Conservation (phyloP, 2,113 vertebrate genomes). For the Vombatus ursinus region DNA sequence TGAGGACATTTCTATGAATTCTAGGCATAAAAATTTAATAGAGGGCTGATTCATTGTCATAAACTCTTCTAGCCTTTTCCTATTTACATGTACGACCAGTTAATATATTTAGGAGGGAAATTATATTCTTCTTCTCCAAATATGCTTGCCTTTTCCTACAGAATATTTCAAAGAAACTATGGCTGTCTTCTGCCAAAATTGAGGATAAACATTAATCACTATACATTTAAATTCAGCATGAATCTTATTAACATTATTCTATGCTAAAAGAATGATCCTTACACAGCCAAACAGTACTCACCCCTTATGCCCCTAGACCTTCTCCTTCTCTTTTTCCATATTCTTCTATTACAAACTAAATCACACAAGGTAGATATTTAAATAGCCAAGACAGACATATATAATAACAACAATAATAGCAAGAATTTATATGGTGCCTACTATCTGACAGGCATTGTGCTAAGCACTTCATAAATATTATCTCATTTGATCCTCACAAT, state of each 20-base stretch:
- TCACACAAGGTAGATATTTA: not conserved
- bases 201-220: not conserved
- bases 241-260: not conserved
- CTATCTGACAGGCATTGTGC: too few relatives aligned
- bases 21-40: constrained; percentile 74
- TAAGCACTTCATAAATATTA: not conserved
- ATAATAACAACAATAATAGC: not conserved
- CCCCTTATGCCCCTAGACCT: not conserved
- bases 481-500: not conserved
- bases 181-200: not conserved
- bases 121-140: constrained; percentile 25
- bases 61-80: constrained; percentile 32
- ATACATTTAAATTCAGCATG: not conserved
- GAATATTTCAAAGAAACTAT: not conserved
- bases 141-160: not conserved
- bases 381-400: not conserved
- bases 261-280: not conserved
- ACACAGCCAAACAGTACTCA: not conserved
- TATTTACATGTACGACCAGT: constrained; percentile 47
- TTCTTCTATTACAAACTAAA: not conserved
- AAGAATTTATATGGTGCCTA: not conserved
- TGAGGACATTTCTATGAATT: constrained; percentile 66
- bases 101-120: constrained; percentile 19
- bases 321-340: not conserved
- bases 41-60: constrained; percentile 49